phyloP scores from a whole-genome alignment of 2,888 invertebrate genomes.

The Aquatica leii region DNA sequence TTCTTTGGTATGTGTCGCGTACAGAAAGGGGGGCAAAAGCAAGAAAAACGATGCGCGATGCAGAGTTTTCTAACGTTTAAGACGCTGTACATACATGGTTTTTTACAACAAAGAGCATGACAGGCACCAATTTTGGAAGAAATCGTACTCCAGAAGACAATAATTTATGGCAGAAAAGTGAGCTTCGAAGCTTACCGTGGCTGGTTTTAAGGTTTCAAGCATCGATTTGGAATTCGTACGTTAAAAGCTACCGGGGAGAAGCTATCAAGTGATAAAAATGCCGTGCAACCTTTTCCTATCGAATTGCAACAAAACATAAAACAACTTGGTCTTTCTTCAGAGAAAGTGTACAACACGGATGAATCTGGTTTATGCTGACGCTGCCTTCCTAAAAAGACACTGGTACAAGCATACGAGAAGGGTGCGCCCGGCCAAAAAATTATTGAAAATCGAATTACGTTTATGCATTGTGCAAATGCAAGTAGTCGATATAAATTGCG shows the following conservation, averaged over 20 bases:
- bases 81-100: conserved; percentile 6
- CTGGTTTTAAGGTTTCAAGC: conserved; percentile 39
- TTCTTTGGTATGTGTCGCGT: conserved; percentile 2
- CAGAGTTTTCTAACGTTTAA: not conserved
- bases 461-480: not conserved
- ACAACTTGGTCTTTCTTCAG: not conserved
- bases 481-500: conserved; percentile 1
- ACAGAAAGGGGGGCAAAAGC: no score
- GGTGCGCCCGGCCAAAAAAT: not conserved
- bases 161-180: conserved; percentile 20
- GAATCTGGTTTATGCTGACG: no score
- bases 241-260: conserved; percentile 9
- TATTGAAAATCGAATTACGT: not conserved
- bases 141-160: conserved; percentile 21
- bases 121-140: conserved; percentile 23
- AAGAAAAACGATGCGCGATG: not conserved
- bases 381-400: not conserved
- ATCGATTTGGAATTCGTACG: conserved; percentile 33
- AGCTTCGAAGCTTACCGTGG: conserved; percentile 37
- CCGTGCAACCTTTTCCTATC: not conserved
- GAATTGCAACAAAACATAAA: not conserved
- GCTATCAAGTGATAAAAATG: no score
- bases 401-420: not conserved
- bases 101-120: conserved; percentile 2
- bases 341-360: no score